Percentiles rank a stretch among this genome's conserved stretches.
Evolutionary conservation across 2,888 invertebrate genomes (phyloP).

Genomic region (Catocala sponsa): DNA sequence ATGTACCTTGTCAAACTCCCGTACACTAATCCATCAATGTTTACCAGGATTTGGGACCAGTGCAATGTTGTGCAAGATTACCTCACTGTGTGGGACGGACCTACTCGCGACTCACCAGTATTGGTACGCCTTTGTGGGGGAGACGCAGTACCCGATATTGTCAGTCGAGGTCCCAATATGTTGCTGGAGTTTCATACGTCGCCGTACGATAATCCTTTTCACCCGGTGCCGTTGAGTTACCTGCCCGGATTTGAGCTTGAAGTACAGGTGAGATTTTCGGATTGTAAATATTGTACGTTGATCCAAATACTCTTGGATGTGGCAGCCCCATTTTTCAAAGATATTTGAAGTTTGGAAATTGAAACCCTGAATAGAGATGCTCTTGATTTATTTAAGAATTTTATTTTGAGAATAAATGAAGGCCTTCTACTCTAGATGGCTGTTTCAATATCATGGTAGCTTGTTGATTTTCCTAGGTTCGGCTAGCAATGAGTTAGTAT

Average conservation of each 20-base stretch:
- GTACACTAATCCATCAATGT: constrained; percentile 35
- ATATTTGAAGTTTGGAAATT: not conserved
- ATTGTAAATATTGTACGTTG: constrained; percentile 33
- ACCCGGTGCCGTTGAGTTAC: constrained; percentile 93
- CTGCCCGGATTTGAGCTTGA: constrained; percentile 94
- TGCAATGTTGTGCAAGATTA: constrained; percentile 95
- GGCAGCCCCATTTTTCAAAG: constrained; percentile 24
- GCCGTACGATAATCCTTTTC: constrained; percentile 94
- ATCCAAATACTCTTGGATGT: constrained; percentile 18
- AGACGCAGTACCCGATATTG: constrained; percentile 93
- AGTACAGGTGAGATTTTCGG: constrained; percentile 89
- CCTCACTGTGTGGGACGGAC: constrained; percentile 94
- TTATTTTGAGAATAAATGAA: not conserved
- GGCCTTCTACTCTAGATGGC: not conserved
- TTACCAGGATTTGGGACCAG: constrained; percentile 92
- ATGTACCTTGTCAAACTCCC: constrained; percentile 10
- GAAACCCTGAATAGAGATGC: not conserved
- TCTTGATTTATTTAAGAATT: not conserved
- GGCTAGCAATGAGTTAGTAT: no score
- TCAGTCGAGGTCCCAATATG: constrained; percentile 93
- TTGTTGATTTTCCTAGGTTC: no score
- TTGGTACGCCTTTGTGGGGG: constrained; percentile 94
- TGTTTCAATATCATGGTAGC: no score
- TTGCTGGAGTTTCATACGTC: constrained; percentile 94
- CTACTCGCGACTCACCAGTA: constrained; percentile 90